These are phyloP conservation scores for Piscicola geometra DNA, from an alignment of 2,888 invertebrate genomes.

Conservation along the genomic window DNA sequence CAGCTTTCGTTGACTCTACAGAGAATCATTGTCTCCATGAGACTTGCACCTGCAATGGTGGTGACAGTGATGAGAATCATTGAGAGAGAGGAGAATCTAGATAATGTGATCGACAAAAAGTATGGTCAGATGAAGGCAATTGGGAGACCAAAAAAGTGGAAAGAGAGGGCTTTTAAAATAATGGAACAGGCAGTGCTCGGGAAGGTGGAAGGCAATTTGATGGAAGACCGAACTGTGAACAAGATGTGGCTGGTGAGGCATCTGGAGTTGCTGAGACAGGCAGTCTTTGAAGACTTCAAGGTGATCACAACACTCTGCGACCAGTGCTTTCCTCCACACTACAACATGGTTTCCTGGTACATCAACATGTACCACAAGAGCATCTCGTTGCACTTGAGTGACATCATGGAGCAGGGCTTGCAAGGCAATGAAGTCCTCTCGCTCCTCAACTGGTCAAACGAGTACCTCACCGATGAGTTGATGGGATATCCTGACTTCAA, in stretches of 20 bases:
- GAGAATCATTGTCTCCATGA: constrained; percentile 83
- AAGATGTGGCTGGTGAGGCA: constrained; percentile 94
- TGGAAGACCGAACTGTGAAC: constrained; percentile 82
- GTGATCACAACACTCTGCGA: constrained; percentile 70
- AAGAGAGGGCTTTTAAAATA: constrained; percentile 76
- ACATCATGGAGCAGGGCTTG: constrained; percentile 63
- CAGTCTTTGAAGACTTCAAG: constrained; percentile 82
- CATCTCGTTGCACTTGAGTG: constrained; percentile 58
- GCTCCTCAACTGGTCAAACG: constrained; percentile 85
- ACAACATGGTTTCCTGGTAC: constrained; percentile 84
- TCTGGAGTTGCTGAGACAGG: constrained; percentile 75
- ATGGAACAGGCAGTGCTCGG: constrained; percentile 56
- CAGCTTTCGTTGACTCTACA: constrained; percentile 83
- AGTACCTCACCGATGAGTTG: constrained; percentile 78
- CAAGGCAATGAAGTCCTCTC: constrained; percentile 96
- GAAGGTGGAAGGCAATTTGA: constrained; percentile 87
- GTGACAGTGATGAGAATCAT: constrained; percentile 93
- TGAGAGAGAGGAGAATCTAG: constrained; percentile 88
- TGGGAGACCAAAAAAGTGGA: constrained; percentile 87
- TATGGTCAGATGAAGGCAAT: constrained; percentile 80
- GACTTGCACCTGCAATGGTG: constrained; percentile 76
- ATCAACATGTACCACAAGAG: constrained; percentile 88
- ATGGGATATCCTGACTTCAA: constrained; percentile 78
- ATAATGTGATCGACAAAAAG: constrained; percentile 75
- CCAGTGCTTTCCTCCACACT: constrained; percentile 91